Conservation (phyloP, 2,888 invertebrate species). For the Oegoconia quadripuncta region DNA sequence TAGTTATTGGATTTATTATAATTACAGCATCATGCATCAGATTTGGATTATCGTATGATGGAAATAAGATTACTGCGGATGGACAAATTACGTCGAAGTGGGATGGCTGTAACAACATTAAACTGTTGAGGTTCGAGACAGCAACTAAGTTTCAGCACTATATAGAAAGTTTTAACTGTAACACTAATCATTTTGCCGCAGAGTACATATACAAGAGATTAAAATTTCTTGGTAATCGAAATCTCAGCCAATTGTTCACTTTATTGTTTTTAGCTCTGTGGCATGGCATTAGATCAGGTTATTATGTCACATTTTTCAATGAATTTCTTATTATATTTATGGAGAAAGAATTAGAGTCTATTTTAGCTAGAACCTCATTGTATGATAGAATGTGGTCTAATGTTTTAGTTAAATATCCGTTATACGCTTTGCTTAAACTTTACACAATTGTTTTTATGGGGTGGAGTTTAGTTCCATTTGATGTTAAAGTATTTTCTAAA, state of each 20-base stretch:
- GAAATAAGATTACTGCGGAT: slow-evolving; percentile 79
- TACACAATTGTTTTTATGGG: slow-evolving; percentile 92
- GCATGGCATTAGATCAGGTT: slow-evolving; percentile 97
- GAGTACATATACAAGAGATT: slow-evolving; percentile 97
- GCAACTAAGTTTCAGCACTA: slow-evolving; percentile 92
- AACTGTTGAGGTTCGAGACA: slow-evolving; percentile 88
- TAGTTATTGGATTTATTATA: slow-evolving; percentile 6
- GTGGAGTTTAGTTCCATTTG: slow-evolving; percentile 88
- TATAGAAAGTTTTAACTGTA: slow-evolving; percentile 95
- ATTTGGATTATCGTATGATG: slow-evolving; percentile 91
- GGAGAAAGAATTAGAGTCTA: slow-evolving; percentile 86
- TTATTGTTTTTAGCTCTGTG: slow-evolving; percentile 94
- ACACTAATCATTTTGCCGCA: slow-evolving; percentile 96
- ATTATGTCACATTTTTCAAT: slow-evolving; percentile 94
- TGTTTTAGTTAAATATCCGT: slow-evolving; percentile 49
- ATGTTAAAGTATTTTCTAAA: slow-evolving; percentile 82
- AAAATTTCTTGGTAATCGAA: slow-evolving; percentile 91
- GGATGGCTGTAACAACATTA: slow-evolving; percentile 95
- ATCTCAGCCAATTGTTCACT: slow-evolving; percentile 89
- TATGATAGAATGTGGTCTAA: slow-evolving; percentile 66
- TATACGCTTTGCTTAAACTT: slow-evolving; percentile 81
- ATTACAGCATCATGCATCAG: slow-evolving; percentile 73
- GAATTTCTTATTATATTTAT: slow-evolving; percentile 93
- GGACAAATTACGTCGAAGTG: slow-evolving; percentile 70
- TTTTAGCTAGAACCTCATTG: slow-evolving; percentile 71